These are phyloP conservation scores for Lineus longissimus DNA, from an alignment of 1,140 invertebrate species.

Conservation along the genomic window DNA sequence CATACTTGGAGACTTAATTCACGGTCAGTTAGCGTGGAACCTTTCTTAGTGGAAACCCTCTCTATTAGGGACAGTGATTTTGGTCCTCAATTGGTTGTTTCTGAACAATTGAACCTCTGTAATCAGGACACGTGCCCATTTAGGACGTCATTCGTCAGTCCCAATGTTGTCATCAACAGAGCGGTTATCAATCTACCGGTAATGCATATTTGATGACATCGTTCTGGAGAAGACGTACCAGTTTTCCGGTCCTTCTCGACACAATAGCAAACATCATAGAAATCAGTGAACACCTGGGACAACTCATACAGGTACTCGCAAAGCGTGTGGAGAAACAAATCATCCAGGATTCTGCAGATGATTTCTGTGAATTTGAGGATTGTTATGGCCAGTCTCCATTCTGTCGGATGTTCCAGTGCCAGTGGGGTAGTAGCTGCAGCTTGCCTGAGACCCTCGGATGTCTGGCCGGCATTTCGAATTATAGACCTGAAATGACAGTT, in stretches of 20 bases:
- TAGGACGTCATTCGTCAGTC: too few relatives aligned
- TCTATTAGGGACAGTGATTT: too few relatives aligned
- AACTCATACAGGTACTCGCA: constrained; percentile 97
- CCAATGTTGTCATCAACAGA: too few relatives aligned
- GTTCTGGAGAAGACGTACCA: too few relatives aligned
- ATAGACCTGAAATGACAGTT: constrained; percentile 36
- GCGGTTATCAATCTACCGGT: too few relatives aligned
- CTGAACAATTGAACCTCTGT: too few relatives aligned
- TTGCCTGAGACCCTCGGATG: constrained; percentile 59
- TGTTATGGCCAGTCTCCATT: constrained; percentile 90
- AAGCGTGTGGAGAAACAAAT: constrained; percentile 81
- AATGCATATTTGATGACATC: too few relatives aligned
- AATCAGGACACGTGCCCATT: too few relatives aligned
- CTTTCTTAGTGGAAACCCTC: too few relatives aligned
- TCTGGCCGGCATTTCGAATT: constrained; percentile 54
- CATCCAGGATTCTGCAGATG: constrained; percentile 75
- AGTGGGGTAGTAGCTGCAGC: constrained; percentile 59
- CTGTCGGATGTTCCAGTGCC: constrained; percentile 81
- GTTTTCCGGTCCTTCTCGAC: constrained; percentile 86
- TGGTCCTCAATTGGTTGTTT: too few relatives aligned
- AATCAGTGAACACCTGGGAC: constrained; percentile 87
- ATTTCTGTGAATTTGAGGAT: constrained; percentile 79
- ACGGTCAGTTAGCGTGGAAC: too few relatives aligned
- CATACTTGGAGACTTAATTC: neutral
- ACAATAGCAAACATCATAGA: constrained; percentile 97